These are phyloP conservation scores for Chymomyza procnemis DNA, from an alignment of 2,888 invertebrate species.

Conservation along the genomic window DNA sequence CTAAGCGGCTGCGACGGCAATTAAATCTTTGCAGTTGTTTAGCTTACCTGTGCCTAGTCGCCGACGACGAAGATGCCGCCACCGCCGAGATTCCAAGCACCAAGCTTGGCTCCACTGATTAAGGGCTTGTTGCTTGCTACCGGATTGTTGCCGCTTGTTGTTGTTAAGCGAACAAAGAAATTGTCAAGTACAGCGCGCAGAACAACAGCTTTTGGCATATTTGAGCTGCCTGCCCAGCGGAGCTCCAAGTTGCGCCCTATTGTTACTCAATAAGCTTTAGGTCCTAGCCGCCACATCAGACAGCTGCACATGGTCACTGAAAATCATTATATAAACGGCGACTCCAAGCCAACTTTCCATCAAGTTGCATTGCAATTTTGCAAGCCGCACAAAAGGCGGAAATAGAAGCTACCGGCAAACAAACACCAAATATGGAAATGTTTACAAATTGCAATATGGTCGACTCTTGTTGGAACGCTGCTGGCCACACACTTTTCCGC, in stretches of 20 bases:
- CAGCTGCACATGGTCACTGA: background rate
- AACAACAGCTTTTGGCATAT: conserved; percentile 66
- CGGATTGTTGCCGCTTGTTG: conserved; percentile 37
- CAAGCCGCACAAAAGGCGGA: conserved; percentile 37
- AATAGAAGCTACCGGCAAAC: conserved; percentile 44
- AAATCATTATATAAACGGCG: background rate
- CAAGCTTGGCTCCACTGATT: conserved; percentile 51
- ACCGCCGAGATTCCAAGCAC: conserved; percentile 51
- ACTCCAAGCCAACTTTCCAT: background rate
- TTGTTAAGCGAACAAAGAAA: conserved; percentile 40
- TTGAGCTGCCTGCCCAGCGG: conserved; percentile 40
- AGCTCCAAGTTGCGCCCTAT: background rate
- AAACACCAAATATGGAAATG: conserved; percentile 75
- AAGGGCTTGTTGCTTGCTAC: conserved; percentile 55
- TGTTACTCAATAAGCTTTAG: conserved; percentile 11
- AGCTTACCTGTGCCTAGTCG: conserved; percentile 19
- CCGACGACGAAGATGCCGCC: conserved; percentile 4
- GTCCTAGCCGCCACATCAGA: background rate
- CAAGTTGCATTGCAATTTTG: conserved; percentile 5
- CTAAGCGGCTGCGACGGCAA: conserved; percentile 39
- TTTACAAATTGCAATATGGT: conserved; percentile 74
- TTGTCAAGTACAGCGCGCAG: conserved; percentile 51
- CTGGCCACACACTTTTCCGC: conserved; percentile 18
- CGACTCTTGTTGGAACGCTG: conserved; percentile 5
- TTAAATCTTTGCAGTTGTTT: conserved; percentile 69